Evolutionary conservation across 2,113 vertebrate species (phyloP).

Genomic region (Nesospiza acunhae): DNA sequence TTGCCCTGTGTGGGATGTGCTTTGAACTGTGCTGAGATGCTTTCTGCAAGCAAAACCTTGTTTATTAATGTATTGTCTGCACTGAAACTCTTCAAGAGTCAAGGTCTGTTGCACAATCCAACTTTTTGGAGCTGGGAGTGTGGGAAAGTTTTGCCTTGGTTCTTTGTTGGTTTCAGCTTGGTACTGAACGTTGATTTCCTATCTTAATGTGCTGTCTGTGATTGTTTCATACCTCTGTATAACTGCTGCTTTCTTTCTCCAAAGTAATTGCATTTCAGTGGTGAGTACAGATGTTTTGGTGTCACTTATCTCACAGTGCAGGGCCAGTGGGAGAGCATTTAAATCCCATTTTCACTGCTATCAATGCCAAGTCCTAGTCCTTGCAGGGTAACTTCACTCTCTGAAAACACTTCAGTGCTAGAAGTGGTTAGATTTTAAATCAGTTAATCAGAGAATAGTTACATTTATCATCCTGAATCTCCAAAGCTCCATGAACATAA

Average conservation of each 20-base stretch:
- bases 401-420: neutral
- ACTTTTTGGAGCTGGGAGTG: neutral
- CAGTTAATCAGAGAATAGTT: neutral
- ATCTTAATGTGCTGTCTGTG: neutral
- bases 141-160: slow-evolving; percentile 11
- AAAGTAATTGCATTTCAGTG: slow-evolving; percentile 63
- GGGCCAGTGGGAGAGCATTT: neutral
- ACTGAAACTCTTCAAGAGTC: neutral
- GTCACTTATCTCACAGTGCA: slow-evolving; percentile 9
- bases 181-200: neutral
- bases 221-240: neutral
- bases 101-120: neutral
- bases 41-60: neutral
- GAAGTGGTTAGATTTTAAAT: neutral
- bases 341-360: neutral
- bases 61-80: neutral
- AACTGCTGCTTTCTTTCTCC: slow-evolving; percentile 61
- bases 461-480: neutral
- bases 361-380: neutral
- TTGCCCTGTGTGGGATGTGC: neutral
- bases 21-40: neutral
- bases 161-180: slow-evolving; percentile 4
- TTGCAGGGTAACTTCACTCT: neutral
- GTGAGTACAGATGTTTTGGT: slow-evolving; percentile 62
- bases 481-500: neutral